Evolutionary conservation across 2,113 vertebrate species (phyloP).

Genomic region (Strix aluco): DNA sequence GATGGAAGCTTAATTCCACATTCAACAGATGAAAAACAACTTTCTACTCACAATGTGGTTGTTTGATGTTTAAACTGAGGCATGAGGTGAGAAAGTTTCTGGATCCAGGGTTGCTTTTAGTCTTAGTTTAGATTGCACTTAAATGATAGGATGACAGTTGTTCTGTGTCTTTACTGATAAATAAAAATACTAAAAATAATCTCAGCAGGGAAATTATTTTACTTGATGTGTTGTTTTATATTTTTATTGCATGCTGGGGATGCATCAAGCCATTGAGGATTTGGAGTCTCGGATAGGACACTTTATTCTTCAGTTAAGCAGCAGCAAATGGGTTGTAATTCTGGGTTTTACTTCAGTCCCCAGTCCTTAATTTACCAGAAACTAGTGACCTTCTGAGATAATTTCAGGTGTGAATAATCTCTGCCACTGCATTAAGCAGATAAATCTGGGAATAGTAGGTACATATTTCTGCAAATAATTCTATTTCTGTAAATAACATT

Average conservation of each 20-base stretch:
- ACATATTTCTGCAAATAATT: background rate
- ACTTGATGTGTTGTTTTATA: background rate
- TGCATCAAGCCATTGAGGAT: background rate
- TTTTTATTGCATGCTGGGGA: background rate
- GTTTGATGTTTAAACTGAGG: background rate
- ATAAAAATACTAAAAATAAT: background rate
- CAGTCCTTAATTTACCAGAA: background rate
- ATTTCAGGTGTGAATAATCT: background rate
- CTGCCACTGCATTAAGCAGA: background rate
- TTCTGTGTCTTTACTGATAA: background rate
- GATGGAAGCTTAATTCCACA: background rate
- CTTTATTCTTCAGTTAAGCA: background rate
- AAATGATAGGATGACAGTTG: background rate
- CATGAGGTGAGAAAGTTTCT: background rate
- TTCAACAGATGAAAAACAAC: background rate
- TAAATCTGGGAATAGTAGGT: background rate
- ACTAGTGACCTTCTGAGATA: background rate
- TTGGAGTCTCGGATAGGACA: background rate
- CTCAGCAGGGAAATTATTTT: background rate
- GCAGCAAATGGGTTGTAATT: background rate
- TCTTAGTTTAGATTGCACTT: background rate
- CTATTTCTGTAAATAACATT: background rate
- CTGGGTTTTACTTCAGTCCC: background rate
- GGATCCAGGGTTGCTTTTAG: background rate
- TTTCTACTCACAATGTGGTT: background rate